Percentiles rank a stretch among this genome's conserved stretches.
Conservation (phyloP, 2,797 vertebrate genomes). For the Scolopax rusticola region DNA sequence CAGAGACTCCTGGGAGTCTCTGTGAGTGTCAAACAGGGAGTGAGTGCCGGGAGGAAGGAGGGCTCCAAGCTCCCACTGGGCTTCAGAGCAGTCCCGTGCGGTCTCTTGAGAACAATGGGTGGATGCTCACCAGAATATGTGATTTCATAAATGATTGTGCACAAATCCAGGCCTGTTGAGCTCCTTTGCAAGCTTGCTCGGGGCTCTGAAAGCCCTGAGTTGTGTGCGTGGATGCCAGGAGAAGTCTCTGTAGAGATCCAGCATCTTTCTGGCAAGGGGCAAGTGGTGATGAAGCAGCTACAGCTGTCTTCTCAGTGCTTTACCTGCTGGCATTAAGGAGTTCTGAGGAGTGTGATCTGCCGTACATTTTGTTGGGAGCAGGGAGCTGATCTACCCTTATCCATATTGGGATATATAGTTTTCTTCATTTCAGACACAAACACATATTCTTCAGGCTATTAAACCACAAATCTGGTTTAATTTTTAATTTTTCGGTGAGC, state of each 20-base stretch:
- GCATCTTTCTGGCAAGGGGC: not conserved
- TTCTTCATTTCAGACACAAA: not conserved
- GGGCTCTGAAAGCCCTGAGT: not conserved
- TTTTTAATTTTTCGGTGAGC: not conserved
- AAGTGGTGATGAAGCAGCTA: not conserved
- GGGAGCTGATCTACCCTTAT: not conserved
- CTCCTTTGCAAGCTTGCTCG: not conserved
- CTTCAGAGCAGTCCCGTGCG: accelerated
- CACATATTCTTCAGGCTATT: not conserved
- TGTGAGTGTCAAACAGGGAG: not conserved
- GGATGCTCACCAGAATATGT: not conserved
- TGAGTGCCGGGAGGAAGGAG: not conserved
- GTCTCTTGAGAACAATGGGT: not conserved
- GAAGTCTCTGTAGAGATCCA: not conserved
- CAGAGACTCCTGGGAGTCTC: not conserved
- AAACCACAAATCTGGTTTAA: not conserved
- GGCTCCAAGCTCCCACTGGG: not conserved
- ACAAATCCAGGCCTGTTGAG: not conserved
- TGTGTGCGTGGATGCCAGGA: not conserved
- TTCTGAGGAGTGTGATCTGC: not conserved
- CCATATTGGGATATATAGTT: not conserved
- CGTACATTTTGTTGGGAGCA: not conserved
- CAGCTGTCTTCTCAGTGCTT: not conserved
- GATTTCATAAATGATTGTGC: not conserved
- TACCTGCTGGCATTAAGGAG: not conserved